Evolutionary conservation across 2,888 invertebrate species (phyloP).

Genomic region (Patella ulyssiponensis): DNA sequence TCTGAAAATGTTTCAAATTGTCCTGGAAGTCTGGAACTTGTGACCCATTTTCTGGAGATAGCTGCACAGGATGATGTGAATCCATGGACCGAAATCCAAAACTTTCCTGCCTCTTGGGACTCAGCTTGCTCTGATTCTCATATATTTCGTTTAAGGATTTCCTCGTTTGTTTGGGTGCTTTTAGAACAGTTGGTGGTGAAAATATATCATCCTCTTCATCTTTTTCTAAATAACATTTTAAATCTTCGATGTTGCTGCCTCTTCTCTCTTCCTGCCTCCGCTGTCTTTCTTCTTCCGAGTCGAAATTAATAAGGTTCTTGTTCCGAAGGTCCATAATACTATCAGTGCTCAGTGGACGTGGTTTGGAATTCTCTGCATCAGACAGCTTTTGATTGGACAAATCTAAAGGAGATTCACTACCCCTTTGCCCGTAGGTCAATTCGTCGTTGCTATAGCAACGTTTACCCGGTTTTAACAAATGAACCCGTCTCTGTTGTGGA

Average conservation of each 20-base stretch:
- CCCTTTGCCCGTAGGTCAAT: background rate
- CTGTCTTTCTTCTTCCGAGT: background rate
- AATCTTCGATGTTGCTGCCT: background rate
- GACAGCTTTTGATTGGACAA: background rate
- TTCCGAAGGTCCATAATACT: background rate
- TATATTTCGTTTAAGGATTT: constrained; percentile 4
- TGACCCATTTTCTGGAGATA: background rate
- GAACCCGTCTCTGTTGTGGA: background rate
- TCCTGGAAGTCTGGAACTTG: background rate
- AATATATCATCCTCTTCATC: background rate
- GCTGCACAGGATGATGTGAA: background rate
- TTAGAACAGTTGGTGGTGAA: background rate
- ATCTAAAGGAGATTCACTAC: background rate
- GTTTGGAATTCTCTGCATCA: background rate
- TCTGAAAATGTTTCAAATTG: constrained; percentile 1
- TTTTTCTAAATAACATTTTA: background rate
- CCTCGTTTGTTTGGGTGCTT: background rate
- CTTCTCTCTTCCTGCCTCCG: background rate
- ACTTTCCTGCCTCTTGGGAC: background rate
- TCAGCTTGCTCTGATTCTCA: background rate
- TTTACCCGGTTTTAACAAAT: background rate
- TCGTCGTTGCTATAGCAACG: background rate
- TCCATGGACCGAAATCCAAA: background rate
- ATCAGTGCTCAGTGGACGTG: background rate
- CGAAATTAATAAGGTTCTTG: background rate